Evolutionary conservation across 30 jellyfish, hydroid and myxozoan genomes (phyloP), one percentile per base, ranked within the genome.

Genomic region (Mastigias papua): DNA sequence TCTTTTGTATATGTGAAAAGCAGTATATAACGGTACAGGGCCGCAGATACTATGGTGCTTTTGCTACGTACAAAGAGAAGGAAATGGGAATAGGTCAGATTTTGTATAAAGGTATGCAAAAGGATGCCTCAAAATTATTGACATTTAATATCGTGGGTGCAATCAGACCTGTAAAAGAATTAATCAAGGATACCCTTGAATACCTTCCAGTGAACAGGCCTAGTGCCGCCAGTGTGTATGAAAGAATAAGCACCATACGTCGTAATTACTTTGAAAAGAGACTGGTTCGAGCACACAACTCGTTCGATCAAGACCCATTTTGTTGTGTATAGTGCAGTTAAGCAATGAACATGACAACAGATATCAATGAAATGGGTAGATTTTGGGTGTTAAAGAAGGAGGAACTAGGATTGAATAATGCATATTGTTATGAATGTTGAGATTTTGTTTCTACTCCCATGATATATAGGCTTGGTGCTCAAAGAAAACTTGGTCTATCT

Each of bases 21-120:
- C 84, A 72, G 60, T 79, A 23, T 51, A 34, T 54, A 31, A 60
- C 16, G 28, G 68, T 70, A 2, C 61, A 50, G 9, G 46, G 68
- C 19, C 50, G 57, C 17, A 37, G 69, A 21, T 80, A 68, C 71
- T 89, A 30, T 69, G 97, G 97, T 48, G 88, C 89, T 28, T 89
- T 89, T 89, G 92, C 72, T 20, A 2, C 21, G 25, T 25, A 0
- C 19, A 69, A 61, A 0, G 48, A 10, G 23, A 27, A 0, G 29
- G 29, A 17, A 5, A 1, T 67, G 42, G 85, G 92, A 23, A 13
- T 82, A 42, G 92, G 92, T 11, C 84, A 82, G 48, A 11, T 67
- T 23, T 27, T 68, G 78, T 35, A 71, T 35, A 9, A 34, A 26
- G 42, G 81, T 26, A 25, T 9, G 9, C n/a, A 19, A 5, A 46